Conservation (phyloP, 64 coral and sea anemone species). For the Anthopleura sola region DNA sequence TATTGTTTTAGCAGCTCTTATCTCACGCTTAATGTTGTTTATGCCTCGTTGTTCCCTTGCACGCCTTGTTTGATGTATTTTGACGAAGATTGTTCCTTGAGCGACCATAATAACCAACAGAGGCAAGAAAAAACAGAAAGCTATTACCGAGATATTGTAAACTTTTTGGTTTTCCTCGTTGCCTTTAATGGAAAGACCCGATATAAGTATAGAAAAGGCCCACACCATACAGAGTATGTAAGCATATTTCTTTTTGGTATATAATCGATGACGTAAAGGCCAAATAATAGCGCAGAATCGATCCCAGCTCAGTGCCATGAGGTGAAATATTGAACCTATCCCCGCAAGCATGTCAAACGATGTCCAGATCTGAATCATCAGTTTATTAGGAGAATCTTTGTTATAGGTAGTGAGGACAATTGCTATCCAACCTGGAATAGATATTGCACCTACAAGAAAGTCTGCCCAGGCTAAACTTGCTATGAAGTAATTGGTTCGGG, state of each 20-base stretch:
- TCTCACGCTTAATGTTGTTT: slow-evolving; percentile 26
- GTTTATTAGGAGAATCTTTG: background rate
- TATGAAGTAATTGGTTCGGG: slow-evolving; percentile 74
- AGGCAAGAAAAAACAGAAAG: slow-evolving; percentile 70
- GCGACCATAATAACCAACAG: slow-evolving; percentile 41
- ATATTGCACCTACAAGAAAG: too few species aligned
- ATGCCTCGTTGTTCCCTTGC: background rate
- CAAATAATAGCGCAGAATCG: slow-evolving; percentile 74
- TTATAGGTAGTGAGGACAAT: slow-evolving; percentile 38
- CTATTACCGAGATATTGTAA: slow-evolving; percentile 71
- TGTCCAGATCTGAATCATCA: slow-evolving; percentile 50
- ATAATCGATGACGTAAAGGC: slow-evolving; percentile 70
- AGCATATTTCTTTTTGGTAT: slow-evolving; percentile 53
- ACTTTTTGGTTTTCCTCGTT: slow-evolving; percentile 38
- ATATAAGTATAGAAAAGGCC: slow-evolving; percentile 36
- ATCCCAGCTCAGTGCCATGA: slow-evolving; percentile 80
- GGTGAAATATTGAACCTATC: slow-evolving; percentile 73
- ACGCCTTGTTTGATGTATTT: slow-evolving; percentile 31
- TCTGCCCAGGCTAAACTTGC: slow-evolving; percentile 66
- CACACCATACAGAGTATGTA: slow-evolving; percentile 46
- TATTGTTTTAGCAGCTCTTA: slow-evolving; percentile 63
- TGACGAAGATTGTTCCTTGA: slow-evolving; percentile 46
- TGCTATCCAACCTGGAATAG: too few species aligned
- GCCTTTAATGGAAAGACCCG: slow-evolving; percentile 44
- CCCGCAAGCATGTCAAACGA: slow-evolving; percentile 75